Base-by-base conservation (phyloP, 2,888 invertebrate genomes). In the Drosophila pegasa region DNA sequence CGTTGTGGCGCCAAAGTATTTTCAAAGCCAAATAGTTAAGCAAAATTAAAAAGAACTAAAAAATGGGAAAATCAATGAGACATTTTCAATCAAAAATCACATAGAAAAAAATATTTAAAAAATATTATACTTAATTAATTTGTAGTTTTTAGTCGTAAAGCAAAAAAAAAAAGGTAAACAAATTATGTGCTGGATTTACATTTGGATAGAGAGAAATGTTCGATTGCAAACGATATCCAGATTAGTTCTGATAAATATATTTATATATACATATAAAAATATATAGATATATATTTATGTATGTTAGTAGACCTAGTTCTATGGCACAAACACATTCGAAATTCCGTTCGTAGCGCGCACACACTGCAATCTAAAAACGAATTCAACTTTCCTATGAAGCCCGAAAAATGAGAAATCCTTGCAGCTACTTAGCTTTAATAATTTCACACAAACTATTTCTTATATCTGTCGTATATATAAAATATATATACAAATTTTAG, bases 21-120 rank as follows among this genome's bases (percentile, higher is more conserved):
- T 84, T 85, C 78, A 87, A 89, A 89, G 90, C 89, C 89, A 89
- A 89, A 89, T 89, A 89, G 90, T 89, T 89, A 87, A 89, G 89
- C 77, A 82, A 68, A 43, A 43, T 43, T 4, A n/a, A 9, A 45
- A 65, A 16, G 31, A 29, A 31, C 18, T 29, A 33, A 37, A 18
- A 45, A 64, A 40, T 58, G 20, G 33, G 18, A 52, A 60, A 62
- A 58, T 52, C 40, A 50, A 56, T 62, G 27, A 47, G 60, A 58
- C 54, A 51, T 48, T 40, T 35, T 29, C 50, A 75, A 63, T 29
- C 20, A 43, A 29, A 57, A 51, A 62, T 50, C 70, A 69, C 59
- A 68, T 59, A 48, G 60, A 64, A 69, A 37, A 70, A 55, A 22
- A 63, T 25, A 31, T 10, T 60, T 43, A 16, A 25, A 72, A 55